Evolutionary conservation across 2,888 invertebrate genomes (phyloP).

Genomic region (Empis stercorea): DNA sequence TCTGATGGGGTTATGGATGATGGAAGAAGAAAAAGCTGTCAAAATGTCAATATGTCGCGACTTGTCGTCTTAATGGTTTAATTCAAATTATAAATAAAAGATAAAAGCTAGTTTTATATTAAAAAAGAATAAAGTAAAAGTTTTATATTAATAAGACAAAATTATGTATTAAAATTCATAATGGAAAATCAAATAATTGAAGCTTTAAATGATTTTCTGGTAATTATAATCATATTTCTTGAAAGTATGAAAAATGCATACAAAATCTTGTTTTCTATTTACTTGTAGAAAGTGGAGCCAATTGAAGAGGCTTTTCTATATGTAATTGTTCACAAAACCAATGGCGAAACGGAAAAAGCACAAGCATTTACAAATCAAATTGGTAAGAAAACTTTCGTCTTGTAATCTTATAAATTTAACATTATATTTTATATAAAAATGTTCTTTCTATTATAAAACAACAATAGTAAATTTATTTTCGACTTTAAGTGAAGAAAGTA

Average conservation of each 20-base stretch:
- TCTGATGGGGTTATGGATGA: too few relatives aligned
- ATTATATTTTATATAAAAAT: neutral
- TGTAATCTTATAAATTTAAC: too few relatives aligned
- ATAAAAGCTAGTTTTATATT: too few relatives aligned
- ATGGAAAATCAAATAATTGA: constrained; percentile 29
- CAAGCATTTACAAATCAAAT: constrained; percentile 56
- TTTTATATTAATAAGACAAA: too few relatives aligned
- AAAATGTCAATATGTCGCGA: too few relatives aligned
- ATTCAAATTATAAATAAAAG: too few relatives aligned
- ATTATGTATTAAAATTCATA: too few relatives aligned
- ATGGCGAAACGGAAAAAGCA: constrained; percentile 55
- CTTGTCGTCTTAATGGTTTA: too few relatives aligned
- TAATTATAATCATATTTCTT: constrained; percentile 11
- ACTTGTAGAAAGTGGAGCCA: constrained; percentile 56
- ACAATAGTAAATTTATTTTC: constrained; percentile 47
- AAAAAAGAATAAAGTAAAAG: too few relatives aligned
- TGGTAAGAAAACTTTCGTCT: constrained; percentile 23
- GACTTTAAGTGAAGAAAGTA: constrained; percentile 53
- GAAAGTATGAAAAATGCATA: too few relatives aligned
- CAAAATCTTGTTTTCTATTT: neutral
- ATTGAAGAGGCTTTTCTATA: constrained; percentile 85
- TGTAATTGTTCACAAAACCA: constrained; percentile 65
- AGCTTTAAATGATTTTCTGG: constrained; percentile 25
- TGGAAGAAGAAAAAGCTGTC: too few relatives aligned
- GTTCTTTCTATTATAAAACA: too few relatives aligned